Percentiles rank a stretch among this genome's conserved stretches.
phyloP scores from a whole-genome alignment of 2,888 invertebrate species.

The Pardosa pseudoannulata region DNA sequence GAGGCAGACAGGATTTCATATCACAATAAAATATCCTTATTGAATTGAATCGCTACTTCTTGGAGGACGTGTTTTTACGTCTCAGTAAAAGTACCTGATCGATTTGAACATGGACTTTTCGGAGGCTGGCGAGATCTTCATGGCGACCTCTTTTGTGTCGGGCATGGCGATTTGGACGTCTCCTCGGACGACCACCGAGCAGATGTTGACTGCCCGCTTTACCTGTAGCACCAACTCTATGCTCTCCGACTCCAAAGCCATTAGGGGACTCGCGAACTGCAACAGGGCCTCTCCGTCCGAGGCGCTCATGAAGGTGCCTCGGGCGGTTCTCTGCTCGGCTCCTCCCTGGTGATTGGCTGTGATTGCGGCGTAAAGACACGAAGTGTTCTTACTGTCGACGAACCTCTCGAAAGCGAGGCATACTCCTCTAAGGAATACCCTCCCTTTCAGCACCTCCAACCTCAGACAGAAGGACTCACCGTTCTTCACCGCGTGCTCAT shows the following conservation, averaged over 20 bases:
- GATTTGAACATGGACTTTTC: slow-evolving; percentile 37
- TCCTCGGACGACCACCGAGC: background rate
- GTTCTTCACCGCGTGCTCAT: slow-evolving; percentile 12
- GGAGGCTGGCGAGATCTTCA: slow-evolving; percentile 24
- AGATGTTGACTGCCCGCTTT: slow-evolving; percentile 43
- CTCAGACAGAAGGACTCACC: slow-evolving; percentile 40
- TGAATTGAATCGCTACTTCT: too few species aligned
- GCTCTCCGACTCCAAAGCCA: slow-evolving; percentile 16
- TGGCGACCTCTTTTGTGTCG: slow-evolving; percentile 33
- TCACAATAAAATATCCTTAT: too few species aligned
- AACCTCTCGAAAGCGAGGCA: slow-evolving; percentile 21
- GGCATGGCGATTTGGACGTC: slow-evolving; percentile 42
- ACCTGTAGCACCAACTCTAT: slow-evolving; percentile 23
- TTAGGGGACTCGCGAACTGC: slow-evolving; percentile 18
- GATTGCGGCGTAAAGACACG: slow-evolving; percentile 30
- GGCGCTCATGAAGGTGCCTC: slow-evolving; percentile 37
- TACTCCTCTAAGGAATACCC: slow-evolving; percentile 18
- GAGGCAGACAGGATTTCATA: too few species aligned
- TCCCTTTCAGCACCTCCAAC: slow-evolving; percentile 49
- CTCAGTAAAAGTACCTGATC: slow-evolving; percentile 37
- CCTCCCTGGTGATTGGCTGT: slow-evolving; percentile 17
- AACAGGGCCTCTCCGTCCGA: slow-evolving; percentile 31
- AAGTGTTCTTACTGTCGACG: slow-evolving; percentile 16
- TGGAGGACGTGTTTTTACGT: too few species aligned
- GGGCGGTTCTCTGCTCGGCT: slow-evolving; percentile 17